Percentiles rank a stretch among this genome's conserved stretches.
Conservation (phyloP, 2,797 vertebrate species). For the Catamblyrhynchus diadema region DNA sequence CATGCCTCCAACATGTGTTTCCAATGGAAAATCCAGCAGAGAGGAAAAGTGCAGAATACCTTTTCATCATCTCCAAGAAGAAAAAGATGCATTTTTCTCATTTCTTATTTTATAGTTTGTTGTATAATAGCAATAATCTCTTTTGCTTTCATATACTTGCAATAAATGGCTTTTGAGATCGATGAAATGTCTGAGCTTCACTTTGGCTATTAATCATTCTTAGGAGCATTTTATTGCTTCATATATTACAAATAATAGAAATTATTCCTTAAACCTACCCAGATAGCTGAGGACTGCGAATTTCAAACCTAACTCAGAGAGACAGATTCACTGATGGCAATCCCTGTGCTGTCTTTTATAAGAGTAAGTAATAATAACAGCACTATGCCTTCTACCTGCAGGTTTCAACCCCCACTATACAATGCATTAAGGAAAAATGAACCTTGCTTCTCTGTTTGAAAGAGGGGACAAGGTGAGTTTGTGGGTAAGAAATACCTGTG, state of each 20-base stretch:
- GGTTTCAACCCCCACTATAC: background rate
- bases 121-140: constrained; percentile 52
- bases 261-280: constrained; percentile 1
- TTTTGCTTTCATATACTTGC: constrained; percentile 36
- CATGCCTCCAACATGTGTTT: constrained; percentile 2
- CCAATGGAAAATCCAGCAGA: constrained; percentile 7
- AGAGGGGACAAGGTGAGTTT: background rate
- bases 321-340: constrained; percentile 6
- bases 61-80: background rate
- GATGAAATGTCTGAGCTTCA: constrained; percentile 27
- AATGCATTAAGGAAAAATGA: constrained; percentile 28
- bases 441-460: background rate
- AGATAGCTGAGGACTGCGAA: constrained; percentile 33
- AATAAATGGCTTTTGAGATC: constrained; percentile 49
- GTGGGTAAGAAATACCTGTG: background rate
- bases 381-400: background rate
- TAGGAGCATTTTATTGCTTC: constrained; percentile 49
- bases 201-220: constrained; percentile 60
- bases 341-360: background rate
- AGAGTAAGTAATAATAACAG: constrained; percentile 20
- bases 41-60: background rate
- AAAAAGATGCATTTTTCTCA: constrained; percentile 33
- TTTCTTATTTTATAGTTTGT: constrained; percentile 43
- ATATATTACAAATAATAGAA: constrained; percentile 47
- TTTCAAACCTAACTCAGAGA: constrained; percentile 29